These are phyloP conservation scores for Labeo calbasu DNA, from an alignment of 2,797 vertebrate genomes.

Conservation along the genomic window DNA sequence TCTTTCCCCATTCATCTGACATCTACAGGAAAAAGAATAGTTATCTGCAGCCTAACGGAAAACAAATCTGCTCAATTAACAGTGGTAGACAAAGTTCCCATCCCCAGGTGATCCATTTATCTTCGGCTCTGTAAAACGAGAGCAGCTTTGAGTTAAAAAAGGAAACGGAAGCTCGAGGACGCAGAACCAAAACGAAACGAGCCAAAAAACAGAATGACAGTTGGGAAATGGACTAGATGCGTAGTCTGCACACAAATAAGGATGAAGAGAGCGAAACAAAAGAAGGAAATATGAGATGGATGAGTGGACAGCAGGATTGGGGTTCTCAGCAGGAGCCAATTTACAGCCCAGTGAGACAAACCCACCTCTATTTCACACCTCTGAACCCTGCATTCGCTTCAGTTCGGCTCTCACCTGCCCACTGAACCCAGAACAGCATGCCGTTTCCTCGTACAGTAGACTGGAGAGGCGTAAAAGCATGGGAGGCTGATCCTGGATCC, in stretches of 20 bases:
- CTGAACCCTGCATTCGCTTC: conserved; percentile 56
- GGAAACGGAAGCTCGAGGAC: conserved; percentile 27
- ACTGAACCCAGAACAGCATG: conserved; percentile 43
- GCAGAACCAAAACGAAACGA: conserved; percentile 50
- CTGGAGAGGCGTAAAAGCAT: neutral
- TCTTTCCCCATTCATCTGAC: conserved; percentile 34
- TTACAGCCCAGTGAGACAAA: conserved; percentile 57
- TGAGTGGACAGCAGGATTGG: conserved; percentile 38
- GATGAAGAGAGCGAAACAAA: conserved; percentile 57
- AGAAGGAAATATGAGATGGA: conserved; percentile 61
- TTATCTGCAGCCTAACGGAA: conserved; percentile 14
- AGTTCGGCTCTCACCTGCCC: conserved; percentile 30
- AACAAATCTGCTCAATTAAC: conserved; percentile 41
- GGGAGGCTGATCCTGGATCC: conserved; percentile 30
- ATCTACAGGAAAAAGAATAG: conserved; percentile 14
- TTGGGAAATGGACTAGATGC: conserved; percentile 55
- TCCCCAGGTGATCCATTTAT: conserved; percentile 31
- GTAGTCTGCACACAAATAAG: conserved; percentile 52
- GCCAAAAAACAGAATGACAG: conserved; percentile 29
- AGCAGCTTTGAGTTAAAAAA: conserved; percentile 7
- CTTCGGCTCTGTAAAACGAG: neutral
- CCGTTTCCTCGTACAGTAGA: neutral
- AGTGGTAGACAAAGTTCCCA: conserved; percentile 11
- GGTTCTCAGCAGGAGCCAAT: conserved; percentile 60
- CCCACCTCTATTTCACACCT: conserved; percentile 58